Conservation (phyloP, 1,140 invertebrate species). For the Zaprionus lachaisei region DNA sequence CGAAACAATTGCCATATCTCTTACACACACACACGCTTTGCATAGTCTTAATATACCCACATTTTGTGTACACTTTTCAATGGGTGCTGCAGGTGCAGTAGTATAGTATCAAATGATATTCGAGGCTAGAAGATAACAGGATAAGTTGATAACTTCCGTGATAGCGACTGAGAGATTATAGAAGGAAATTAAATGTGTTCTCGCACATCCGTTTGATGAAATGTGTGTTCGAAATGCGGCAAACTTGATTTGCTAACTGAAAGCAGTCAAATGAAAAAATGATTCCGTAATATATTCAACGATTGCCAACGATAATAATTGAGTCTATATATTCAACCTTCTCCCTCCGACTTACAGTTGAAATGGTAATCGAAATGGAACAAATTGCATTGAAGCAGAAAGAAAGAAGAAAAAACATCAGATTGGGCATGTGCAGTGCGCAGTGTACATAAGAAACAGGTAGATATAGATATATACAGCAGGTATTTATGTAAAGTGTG, state of each 20-base stretch:
- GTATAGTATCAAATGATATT: not conserved
- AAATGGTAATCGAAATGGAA: not conserved
- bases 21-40: too few relatives aligned
- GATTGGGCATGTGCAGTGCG: too few relatives aligned
- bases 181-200: conserved; percentile 7
- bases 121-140: not conserved
- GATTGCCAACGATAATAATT: too few relatives aligned
- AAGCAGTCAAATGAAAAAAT: not conserved
- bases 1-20: too few relatives aligned
- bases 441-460: not conserved
- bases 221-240: not conserved
- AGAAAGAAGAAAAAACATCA: not conserved
- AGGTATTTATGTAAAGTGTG: not conserved
- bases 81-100: not conserved
- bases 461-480: not conserved
- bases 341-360: too few relatives aligned
- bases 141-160: conserved; percentile 5
- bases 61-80: not conserved
- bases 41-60: not conserved
- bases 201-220: not conserved
- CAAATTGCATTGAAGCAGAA: not conserved
- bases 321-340: not conserved
- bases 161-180: not conserved
- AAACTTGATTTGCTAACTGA: not conserved
- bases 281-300: not conserved